Base-by-base conservation (phyloP, 2,888 invertebrate species). In the Dryocosmus kuriphilus region DNA sequence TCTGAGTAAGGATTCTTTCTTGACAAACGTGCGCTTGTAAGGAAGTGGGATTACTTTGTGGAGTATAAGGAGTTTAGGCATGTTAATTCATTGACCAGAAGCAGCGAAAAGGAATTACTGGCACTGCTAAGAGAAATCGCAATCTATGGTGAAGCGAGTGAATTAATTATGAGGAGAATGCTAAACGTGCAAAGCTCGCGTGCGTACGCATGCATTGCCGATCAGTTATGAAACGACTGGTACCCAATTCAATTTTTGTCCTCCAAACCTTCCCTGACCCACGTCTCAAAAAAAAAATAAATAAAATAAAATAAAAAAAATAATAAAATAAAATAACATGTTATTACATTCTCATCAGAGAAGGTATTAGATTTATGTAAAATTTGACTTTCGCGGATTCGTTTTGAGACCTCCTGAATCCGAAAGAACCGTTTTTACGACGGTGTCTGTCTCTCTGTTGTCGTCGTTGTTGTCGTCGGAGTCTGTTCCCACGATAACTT, bases 161-260 rank as follows among this genome's bases (percentile, higher is more conserved):
- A 71, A 71, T 71, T 71, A 71, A 71, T 71, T 71, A 71, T 71
- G 71, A 71, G 51, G 30, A 51, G 71, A 71, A 71, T 71, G 71
- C 71, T 71, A 11, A 71, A 71, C 71, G 51, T 30, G 71, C 71
- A n/a, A 71, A 71, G 71, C 51, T 71, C 51, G 30, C 51, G 71
- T 30, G 9, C 19, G 51, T 71, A 71, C 11, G 38, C 51, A 71
- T 71, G 27, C 71, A 71, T 32, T 46, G 46, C n/a, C 51, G 30
- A 71, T 71, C 27, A 51, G 51, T 71, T 71, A 51, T 71, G 71
- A 71, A 71, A 71, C 71, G 51, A 51, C 51, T 27, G 22, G 51
- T 71, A 51, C 51, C n/a, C 30, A n/a, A 27, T 51, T 71, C 30
- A 51, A 51, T 51, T 51, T 51, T 71, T 60, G 3, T 51, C 51